phyloP scores from a whole-genome alignment of 1,140 invertebrate genomes.

The Drosophila bifasciata region DNA sequence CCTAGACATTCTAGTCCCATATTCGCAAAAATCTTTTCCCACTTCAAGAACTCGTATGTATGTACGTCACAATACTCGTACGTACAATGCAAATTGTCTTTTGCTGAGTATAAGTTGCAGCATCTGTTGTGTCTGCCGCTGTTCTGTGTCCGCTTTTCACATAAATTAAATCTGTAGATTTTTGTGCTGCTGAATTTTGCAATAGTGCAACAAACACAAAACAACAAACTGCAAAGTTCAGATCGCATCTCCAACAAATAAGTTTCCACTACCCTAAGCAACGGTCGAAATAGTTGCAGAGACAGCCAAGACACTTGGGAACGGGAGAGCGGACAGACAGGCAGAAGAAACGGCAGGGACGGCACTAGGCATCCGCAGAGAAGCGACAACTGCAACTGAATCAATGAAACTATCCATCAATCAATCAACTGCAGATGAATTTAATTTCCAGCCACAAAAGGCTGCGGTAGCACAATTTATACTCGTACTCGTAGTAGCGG shows the following conservation, averaged over 20 bases:
- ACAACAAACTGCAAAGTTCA: slow-evolving; percentile 51
- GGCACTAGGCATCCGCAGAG: slow-evolving; percentile 17
- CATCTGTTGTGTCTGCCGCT: background rate
- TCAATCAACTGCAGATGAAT: slow-evolving; percentile 77
- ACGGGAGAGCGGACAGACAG: slow-evolving; percentile 12
- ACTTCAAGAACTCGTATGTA: background rate
- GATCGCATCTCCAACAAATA: slow-evolving; percentile 72
- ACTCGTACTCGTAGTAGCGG: background rate
- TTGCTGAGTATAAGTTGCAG: background rate
- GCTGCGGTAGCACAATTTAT: slow-evolving; percentile 7
- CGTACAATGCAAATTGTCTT: slow-evolving; percentile 2
- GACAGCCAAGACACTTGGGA: slow-evolving; percentile 2
- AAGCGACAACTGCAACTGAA: slow-evolving; percentile 46
- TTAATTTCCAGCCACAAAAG: slow-evolving; percentile 56
- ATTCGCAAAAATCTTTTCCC: no score
- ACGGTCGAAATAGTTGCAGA: slow-evolving; percentile 44
- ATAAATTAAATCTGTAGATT: slow-evolving; percentile 71
- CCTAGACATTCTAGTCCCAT: slow-evolving; percentile 12
- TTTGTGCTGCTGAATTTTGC: slow-evolving; percentile 57
- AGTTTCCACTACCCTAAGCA: slow-evolving; percentile 67
- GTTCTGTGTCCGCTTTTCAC: slow-evolving; percentile 53
- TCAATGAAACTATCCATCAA: slow-evolving; percentile 81
- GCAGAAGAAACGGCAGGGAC: slow-evolving; percentile 28
- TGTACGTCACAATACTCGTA: no score
- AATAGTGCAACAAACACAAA: slow-evolving; percentile 37